Percentiles rank a stretch among this genome's conserved stretches.
Conservation (phyloP, 1,140 invertebrate genomes). For the Brachionus plicatilis region DNA sequence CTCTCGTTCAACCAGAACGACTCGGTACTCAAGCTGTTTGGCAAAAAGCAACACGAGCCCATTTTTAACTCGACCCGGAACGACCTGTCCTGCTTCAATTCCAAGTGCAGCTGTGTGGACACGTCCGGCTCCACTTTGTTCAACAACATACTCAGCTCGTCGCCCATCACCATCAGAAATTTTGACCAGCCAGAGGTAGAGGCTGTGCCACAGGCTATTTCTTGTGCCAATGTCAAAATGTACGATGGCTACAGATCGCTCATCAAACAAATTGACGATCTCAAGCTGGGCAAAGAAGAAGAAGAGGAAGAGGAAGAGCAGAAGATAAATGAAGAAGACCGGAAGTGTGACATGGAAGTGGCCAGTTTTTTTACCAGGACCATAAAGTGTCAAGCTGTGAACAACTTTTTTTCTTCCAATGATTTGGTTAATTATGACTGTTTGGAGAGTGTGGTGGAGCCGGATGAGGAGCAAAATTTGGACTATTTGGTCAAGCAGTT, state of each 20-base stretch:
- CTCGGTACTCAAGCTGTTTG: not conserved
- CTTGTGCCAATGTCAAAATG: not conserved
- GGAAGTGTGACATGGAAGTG: slow-evolving; percentile 24
- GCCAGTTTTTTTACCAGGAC: slow-evolving; percentile 35
- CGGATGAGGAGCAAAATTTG: slow-evolving; percentile 9
- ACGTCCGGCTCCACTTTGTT: not conserved
- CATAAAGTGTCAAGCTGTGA: not conserved
- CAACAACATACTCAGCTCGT: not conserved
- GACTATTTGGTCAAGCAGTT: slow-evolving; percentile 31
- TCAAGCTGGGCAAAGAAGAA: not conserved
- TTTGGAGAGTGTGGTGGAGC: not conserved
- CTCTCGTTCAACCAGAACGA: not conserved
- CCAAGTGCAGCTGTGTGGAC: not conserved
- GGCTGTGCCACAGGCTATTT: not conserved
- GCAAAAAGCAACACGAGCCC: not conserved
- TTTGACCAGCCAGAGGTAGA: not conserved
- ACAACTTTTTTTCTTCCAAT: not conserved
- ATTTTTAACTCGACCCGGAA: not conserved
- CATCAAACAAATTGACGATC: not conserved
- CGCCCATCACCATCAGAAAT: not conserved
- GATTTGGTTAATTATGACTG: not conserved
- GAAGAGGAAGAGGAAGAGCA: not conserved
- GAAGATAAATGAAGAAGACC: not conserved
- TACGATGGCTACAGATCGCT: slow-evolving; percentile 14
- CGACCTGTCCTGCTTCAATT: not conserved